Base-by-base conservation (phyloP, 2,888 invertebrate species). In the Amphiduros pacificus region DNA sequence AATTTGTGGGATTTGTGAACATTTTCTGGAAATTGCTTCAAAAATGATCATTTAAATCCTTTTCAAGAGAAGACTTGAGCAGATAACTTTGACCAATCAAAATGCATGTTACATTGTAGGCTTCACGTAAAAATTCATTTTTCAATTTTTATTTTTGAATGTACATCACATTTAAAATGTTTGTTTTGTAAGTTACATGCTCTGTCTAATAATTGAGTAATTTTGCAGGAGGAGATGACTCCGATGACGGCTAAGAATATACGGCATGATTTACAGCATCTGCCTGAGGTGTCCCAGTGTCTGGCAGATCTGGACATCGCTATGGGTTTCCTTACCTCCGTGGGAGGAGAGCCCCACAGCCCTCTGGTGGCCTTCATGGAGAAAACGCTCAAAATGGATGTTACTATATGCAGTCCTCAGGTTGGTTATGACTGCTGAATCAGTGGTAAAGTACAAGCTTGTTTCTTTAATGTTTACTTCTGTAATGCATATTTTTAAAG, bases 271-370 rank as follows among this genome's bases (percentile, higher is more conserved):
- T 41, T 61, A 40, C 56, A 57, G 6, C 51, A 55, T 48, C 52
- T 64, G 31, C 49, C 56, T n/a, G 64, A 64, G 29, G 22, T 67
- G 49, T 50, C 53, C 11, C 53, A 58, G 5, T 51, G 57, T 40
- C 62, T 67, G 27, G 60, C 64, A 32, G 58, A 41, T 27, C 53
- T 70, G 44, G 64, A 68, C 57, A 63, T 68, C 32, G 64, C 63
- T 31, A 54, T 67, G 20, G 65, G 63, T n/a, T 70, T 67, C 56
- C 61, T 69, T 22, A 61, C 61, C 14, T 66, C 67, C 0, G 59
- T 67, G 4, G 62, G 62, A 1, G 55, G 60, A 2, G 55, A 63
- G 1, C 63, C 65, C 3, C 55, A 63, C n/a, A 49, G 20, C 0
- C 20, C 52, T 2, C 60, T 49, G 36, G 17, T 36, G 36, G 36